These are phyloP conservation scores for Rhinolophus ferrumequinum DNA, from an alignment of 2,113 vertebrate genomes.

Conservation along the genomic window DNA sequence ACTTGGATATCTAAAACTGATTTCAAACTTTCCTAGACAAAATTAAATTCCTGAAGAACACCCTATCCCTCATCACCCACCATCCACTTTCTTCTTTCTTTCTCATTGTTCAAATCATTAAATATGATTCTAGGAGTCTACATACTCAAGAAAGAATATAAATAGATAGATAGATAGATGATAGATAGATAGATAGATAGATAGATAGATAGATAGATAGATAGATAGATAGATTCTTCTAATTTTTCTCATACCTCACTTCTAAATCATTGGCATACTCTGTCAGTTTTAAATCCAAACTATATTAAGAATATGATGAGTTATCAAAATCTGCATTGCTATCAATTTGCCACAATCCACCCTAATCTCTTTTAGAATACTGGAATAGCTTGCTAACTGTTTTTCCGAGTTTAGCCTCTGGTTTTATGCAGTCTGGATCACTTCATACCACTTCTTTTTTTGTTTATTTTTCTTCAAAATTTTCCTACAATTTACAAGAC, in stretches of 20 bases:
- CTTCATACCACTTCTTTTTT: not conserved
- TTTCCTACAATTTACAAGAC: not conserved
- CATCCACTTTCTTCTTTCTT: not conserved
- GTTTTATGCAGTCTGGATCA: not conserved
- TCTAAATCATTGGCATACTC: not conserved
- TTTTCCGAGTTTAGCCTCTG: not conserved
- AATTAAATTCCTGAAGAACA: not conserved
- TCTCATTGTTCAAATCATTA: not conserved
- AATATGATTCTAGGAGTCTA: not conserved
- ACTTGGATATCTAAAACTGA: not conserved
- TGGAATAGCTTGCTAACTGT: not conserved
- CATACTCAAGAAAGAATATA: not conserved
- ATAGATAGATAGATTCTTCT: not conserved
- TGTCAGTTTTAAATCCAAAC: not conserved
- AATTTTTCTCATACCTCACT: not conserved
- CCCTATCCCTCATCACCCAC: accelerated
- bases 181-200: too few relatives aligned
- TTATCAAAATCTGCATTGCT: not conserved
- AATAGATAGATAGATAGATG: too few relatives aligned
- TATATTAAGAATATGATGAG: not conserved
- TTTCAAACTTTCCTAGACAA: not conserved
- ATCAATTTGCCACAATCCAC: not conserved
- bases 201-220: too few relatives aligned
- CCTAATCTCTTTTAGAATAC: not conserved
- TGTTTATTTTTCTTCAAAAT: not conserved